Evolutionary conservation across 2,797 vertebrate species (phyloP).

Genomic region (Distichodus sexfasciatus): DNA sequence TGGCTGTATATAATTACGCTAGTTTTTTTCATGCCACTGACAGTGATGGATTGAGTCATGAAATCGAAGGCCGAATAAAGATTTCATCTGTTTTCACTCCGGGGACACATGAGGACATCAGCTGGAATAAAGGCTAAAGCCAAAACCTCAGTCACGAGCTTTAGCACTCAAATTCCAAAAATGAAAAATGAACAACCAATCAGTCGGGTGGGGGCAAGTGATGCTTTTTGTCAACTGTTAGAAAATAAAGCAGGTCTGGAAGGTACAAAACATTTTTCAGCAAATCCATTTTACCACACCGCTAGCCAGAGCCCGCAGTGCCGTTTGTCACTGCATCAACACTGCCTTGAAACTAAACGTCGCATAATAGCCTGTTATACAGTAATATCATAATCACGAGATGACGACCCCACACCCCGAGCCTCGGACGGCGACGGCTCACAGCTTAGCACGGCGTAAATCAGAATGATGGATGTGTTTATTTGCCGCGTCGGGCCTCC

Average conservation of each 20-base stretch:
- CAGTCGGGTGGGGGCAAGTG: too few species aligned
- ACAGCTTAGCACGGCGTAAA: constrained; percentile 24
- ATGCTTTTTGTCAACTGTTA: too few species aligned
- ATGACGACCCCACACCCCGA: constrained; percentile 26
- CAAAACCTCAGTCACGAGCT: not conserved
- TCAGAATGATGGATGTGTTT: constrained; percentile 37
- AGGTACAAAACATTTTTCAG: too few species aligned
- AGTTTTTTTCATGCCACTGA: constrained; percentile 12
- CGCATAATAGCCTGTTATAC: constrained; percentile 9
- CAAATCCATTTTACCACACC: too few species aligned
- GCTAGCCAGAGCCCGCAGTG: too few species aligned
- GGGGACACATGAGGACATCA: constrained; percentile 13
- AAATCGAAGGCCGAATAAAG: constrained; percentile 1
- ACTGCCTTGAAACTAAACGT: not conserved
- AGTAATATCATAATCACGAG: constrained; percentile 27
- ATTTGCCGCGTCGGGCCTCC: constrained; percentile 32
- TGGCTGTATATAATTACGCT: constrained; percentile 18
- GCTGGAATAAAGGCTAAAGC: not conserved
- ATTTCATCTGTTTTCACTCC: constrained; percentile 17
- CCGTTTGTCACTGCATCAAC: too few species aligned
- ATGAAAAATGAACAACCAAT: too few species aligned
- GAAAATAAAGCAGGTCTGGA: too few species aligned
- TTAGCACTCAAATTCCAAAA: too few species aligned
- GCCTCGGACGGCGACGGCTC: constrained; percentile 18
- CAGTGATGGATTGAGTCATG: constrained; percentile 34